phyloP scores from a whole-genome alignment of 2,113 vertebrate species.

The Thermophis baileyi region DNA sequence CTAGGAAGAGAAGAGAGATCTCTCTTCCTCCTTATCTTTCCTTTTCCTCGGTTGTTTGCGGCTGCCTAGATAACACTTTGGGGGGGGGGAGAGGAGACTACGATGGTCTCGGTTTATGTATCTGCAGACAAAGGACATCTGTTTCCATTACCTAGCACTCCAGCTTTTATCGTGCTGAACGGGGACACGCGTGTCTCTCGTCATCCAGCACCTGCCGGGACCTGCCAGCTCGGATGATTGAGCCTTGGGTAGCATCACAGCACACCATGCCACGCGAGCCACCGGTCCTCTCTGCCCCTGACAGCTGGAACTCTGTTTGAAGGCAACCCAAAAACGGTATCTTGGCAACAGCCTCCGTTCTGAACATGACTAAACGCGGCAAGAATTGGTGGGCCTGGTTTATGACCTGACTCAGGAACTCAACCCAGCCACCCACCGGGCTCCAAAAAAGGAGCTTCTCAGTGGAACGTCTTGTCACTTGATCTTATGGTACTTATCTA shows the following conservation, averaged over 20 bases:
- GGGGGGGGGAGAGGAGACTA: rapidly evolving
- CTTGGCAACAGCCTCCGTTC: neutral
- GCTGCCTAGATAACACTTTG: neutral
- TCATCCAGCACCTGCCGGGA: slow-evolving; percentile 22
- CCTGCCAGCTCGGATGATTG: slow-evolving; percentile 2
- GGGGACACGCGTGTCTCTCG: neutral
- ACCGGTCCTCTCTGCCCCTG: neutral
- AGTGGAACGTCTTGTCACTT: slow-evolving; percentile 8
- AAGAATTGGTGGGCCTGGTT: too few species aligned
- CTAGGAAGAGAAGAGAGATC: neutral
- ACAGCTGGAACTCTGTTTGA: rapidly evolving
- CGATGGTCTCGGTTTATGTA: rapidly evolving
- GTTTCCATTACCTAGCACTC: neutral
- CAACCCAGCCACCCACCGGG: neutral
- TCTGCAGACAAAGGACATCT: slow-evolving; percentile 7
- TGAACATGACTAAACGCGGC: neutral
- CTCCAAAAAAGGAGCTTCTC: neutral
- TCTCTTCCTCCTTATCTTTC: neutral
- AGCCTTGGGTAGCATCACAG: rapidly evolving
- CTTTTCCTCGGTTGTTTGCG: neutral
- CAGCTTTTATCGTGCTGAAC: slow-evolving; percentile 21
- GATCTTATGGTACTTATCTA: neutral
- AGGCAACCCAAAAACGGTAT: neutral
- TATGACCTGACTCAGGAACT: neutral
- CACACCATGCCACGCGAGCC: neutral